A percentile compares a stretch with the other conserved stretches of the same genome.
Conservation (phyloP, 2,888 invertebrate species). For the Caenorhabditis panamensis region DNA sequence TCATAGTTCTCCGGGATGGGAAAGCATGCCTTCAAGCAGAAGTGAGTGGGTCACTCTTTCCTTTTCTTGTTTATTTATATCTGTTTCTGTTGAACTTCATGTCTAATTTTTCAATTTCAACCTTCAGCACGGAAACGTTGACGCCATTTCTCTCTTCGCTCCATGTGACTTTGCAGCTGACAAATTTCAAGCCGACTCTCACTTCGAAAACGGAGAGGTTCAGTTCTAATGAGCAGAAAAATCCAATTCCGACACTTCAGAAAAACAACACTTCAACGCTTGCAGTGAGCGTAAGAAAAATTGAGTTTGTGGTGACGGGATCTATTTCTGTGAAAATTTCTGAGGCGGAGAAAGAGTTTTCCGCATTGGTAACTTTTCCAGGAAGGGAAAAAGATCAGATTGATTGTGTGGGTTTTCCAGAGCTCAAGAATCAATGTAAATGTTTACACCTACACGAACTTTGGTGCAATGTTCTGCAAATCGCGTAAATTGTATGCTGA, state of each 20-base stretch:
- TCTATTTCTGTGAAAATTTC: constrained; percentile 22
- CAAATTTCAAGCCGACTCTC: constrained; percentile 28
- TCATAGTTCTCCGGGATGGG: constrained; percentile 58
- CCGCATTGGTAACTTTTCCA: constrained; percentile 47
- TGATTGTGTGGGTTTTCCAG: constrained; percentile 71
- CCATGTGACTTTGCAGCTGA: constrained; percentile 62
- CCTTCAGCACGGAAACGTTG: constrained; percentile 73
- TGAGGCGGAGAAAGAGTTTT: constrained; percentile 81
- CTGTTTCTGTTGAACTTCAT: not conserved
- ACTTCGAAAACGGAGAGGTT: constrained; percentile 10
- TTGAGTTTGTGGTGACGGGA: constrained; percentile 45
- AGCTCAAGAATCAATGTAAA: constrained; percentile 41
- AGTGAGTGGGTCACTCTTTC: constrained; percentile 10
- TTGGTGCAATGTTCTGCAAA: constrained; percentile 43
- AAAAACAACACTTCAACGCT: constrained; percentile 11
- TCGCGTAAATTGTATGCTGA: constrained; percentile 84
- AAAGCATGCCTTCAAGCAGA: constrained; percentile 63
- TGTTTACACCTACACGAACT: constrained; percentile 46
- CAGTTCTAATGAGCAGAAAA: constrained; percentile 36
- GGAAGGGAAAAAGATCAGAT: not conserved
- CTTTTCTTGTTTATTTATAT: not conserved
- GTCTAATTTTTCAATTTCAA: not conserved
- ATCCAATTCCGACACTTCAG: constrained; percentile 28
- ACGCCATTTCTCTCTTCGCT: constrained; percentile 70
- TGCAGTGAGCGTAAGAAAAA: constrained; percentile 14